Percentiles rank a stretch among this genome's conserved stretches.
Evolutionary conservation across 2,888 invertebrate species (phyloP).

Genomic region (Shargacucullia verbasci): DNA sequence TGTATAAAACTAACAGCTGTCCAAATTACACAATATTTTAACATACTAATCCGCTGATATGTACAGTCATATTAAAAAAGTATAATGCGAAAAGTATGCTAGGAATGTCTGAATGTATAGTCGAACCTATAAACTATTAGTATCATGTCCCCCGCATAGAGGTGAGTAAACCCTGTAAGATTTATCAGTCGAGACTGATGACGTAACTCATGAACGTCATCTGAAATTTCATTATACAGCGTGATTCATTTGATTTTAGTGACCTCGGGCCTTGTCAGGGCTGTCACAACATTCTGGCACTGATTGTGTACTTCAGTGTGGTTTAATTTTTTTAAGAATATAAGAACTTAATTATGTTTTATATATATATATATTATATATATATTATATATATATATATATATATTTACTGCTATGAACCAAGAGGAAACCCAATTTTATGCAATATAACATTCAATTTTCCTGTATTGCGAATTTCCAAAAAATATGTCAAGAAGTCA

Average conservation of each 20-base stretch:
- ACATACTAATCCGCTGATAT: constrained; percentile 17
- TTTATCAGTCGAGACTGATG: constrained; percentile 45
- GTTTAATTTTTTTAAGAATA: too few species aligned
- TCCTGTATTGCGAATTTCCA: too few species aligned
- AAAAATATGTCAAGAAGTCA: too few species aligned
- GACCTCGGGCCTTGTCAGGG: constrained; percentile 66
- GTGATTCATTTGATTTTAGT: constrained; percentile 71
- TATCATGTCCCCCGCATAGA: constrained; percentile 45
- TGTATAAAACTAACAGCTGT: too few species aligned
- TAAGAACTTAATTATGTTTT: too few species aligned
- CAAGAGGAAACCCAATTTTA: too few species aligned
- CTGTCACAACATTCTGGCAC: constrained; percentile 17
- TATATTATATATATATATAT: too few species aligned
- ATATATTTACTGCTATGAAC: too few species aligned
- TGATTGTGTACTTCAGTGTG: not conserved
- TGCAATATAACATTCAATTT: too few species aligned
- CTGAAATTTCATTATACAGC: constrained; percentile 51
- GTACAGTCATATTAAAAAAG: constrained; percentile 26
- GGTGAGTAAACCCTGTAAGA: constrained; percentile 56
- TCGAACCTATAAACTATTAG: constrained; percentile 20
- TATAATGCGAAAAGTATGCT: constrained; percentile 33
- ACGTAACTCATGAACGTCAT: constrained; percentile 52
- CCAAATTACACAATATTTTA: constrained; percentile 14
- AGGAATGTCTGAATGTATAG: constrained; percentile 37
- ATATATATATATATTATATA: too few species aligned